Evolutionary conservation across 2,888 invertebrate genomes (phyloP), one percentile per base, ranked within the genome.

Genomic region (Gnatocerus cornutus): DNA sequence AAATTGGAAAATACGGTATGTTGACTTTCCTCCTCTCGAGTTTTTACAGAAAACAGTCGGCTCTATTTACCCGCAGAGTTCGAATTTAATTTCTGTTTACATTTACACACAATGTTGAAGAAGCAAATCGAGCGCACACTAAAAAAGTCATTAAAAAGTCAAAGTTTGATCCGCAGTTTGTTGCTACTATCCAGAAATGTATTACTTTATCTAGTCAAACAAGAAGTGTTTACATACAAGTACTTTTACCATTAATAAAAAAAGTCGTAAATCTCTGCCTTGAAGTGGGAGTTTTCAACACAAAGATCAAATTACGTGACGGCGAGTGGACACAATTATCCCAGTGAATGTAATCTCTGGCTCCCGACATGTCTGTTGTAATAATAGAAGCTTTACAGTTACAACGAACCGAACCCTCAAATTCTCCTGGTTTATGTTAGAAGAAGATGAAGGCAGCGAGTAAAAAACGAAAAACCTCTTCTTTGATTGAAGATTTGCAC

Each of bases 211-310:
- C 21, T 21, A 4, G 21, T 21, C 21, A 21, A 21, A 21, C 21
- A 21, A 21, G 21, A 21, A 41, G 41, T 10, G 41, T 41, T 41
- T 41, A 41, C 41, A 10, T 41, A 6, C 41, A 10, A 41, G 41
- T 13, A 12, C 41, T 41, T 13, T 6, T 10, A 13, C 10, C 41
- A 41, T 41, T 41, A 41, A 41, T 41, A 41, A 41, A 41, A n/a
- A 41, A 41, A 41, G 41, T n/a, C 41, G 41, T 41, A 41, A 41
- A 41, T 41, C 41, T 41, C 13, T n/a, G n/a, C 10, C 9, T 13
- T 41, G 5, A 13, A 41, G 12, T 41, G 41, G 41, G 41, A 41
- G 41, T 41, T 41, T 41, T 41, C 41, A 41, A 10, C 41, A 41
- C 41, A 41, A 41, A 13, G 41, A 41, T 41, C 41, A 41, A 10